Base-by-base conservation (phyloP, 2,113 vertebrate genomes). In the Hydrochoerus hydrochaeris region DNA sequence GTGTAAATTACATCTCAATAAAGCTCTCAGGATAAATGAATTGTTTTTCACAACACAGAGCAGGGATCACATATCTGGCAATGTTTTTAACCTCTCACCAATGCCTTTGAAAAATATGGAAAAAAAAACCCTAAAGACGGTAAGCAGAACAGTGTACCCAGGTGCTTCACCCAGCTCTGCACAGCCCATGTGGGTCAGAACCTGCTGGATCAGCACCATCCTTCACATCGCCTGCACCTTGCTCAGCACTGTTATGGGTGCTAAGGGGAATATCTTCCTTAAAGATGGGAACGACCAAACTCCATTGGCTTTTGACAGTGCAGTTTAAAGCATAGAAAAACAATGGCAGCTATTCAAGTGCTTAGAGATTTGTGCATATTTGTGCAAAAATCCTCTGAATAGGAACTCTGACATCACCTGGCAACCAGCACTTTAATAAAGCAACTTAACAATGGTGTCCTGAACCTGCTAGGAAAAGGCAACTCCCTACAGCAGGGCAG, bases 91-190 rank as follows among this genome's bases (percentile, higher is more conserved):
- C 52, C 73, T 89, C 86, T 81, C 83, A 44, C 57, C 69, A 96
- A 87, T 2, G 12, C 63, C 91, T 95, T 22, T 92, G 30, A 86
- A 96, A 96, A 57, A 1, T 58, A 73, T 16, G 58, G 49, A 49
- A 97, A 85, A 96, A 89, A 91, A 94, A 96, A 97, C 94, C 80
- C 52, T 93, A 49, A 69, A 65, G 69, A 32, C 44, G 0, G 41
- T 71, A 60, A 88, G 85, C 82, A 71, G 78, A 73, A 60, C 4
- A 88, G 32, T 49, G 13, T 84, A 54, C 95, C 85, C 89, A 9
- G 60, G 7, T 52, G 63, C 46, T 92, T 84, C 41, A 77, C 94
- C 57, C 90, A 81, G 91, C 16, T 83, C 41, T 81, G 95, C 96
- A 77, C 65, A 78, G 5, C 32, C 84, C 5, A 0, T 46, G 9